Evolutionary conservation across 35 echinoderm and acorn worm species (phyloP).

Genomic region (Ophioderma brevispina): DNA sequence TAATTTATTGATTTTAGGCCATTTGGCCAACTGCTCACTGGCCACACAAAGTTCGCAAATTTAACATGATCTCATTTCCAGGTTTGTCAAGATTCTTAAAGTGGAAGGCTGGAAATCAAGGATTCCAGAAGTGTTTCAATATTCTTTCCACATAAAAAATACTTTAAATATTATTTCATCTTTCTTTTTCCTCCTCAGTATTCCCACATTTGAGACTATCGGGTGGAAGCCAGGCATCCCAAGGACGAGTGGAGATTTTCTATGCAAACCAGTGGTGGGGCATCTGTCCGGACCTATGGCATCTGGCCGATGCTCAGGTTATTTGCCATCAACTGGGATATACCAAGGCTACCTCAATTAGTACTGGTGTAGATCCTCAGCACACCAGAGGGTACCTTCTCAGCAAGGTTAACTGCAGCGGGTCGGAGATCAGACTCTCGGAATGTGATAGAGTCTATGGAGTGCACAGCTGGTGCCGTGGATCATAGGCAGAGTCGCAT

Average conservation of each 20-base stretch:
- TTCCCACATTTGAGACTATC: neutral
- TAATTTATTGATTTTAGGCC: too few species aligned
- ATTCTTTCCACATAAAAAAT: neutral
- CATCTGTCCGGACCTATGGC: neutral
- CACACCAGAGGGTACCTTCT: neutral
- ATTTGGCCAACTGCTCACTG: too few species aligned
- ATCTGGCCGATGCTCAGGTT: neutral
- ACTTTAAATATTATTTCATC: neutral
- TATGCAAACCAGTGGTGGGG: conserved; percentile 1
- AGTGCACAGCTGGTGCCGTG: neutral
- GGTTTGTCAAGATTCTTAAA: neutral
- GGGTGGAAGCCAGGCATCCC: neutral
- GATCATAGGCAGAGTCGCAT: neutral
- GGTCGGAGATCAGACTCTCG: neutral
- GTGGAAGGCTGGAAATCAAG: neutral
- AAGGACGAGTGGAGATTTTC: neutral
- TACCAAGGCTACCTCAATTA: neutral
- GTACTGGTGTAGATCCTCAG: neutral
- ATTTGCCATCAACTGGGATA: neutral
- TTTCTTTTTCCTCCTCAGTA: neutral
- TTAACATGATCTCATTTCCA: neutral
- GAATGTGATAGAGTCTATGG: conserved; percentile 3
- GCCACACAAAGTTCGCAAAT: too few species aligned
- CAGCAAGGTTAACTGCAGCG: neutral
- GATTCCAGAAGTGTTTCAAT: neutral